Conservation (phyloP, 2,888 invertebrate species). For the Ganaspis brasiliensis region DNA sequence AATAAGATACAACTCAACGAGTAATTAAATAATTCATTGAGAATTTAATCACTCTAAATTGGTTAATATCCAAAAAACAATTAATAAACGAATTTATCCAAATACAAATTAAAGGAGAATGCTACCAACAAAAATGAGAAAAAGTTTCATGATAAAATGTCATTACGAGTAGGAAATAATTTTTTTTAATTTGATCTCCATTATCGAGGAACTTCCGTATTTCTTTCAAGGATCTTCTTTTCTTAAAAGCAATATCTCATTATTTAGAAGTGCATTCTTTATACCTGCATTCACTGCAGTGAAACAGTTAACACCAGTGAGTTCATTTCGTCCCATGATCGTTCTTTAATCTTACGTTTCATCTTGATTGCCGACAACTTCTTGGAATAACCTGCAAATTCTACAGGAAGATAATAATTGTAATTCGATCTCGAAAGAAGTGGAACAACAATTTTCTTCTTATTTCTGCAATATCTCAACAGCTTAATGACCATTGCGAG, state of each 20-base stretch:
- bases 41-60: too few relatives aligned
- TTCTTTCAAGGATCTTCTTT: constrained; percentile 33
- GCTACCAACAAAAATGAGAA: background rate
- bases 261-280: constrained; percentile 22
- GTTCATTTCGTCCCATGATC: constrained; percentile 35
- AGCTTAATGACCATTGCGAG: constrained; percentile 3
- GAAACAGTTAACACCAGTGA: constrained; percentile 29
- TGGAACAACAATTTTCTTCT: constrained; percentile 33
- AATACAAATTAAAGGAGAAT: too few relatives aligned
- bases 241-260: constrained; percentile 1
- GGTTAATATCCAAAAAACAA: too few relatives aligned
- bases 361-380: constrained; percentile 36
- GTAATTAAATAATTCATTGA: too few relatives aligned
- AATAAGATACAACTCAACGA: too few relatives aligned
- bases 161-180: background rate
- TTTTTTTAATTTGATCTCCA: background rate
- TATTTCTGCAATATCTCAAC: constrained; percentile 14
- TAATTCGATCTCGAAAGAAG: constrained; percentile 21
- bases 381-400: constrained; percentile 41
- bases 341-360: constrained; percentile 19
- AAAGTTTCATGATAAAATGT: background rate
- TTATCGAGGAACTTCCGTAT: constrained; percentile 11
- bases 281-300: constrained; percentile 25
- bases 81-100: too few relatives aligned
- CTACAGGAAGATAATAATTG: background rate